Conservation (phyloP, 53 echinoderm and acorn worm genomes). For the Zoroaster sp. region DNA sequence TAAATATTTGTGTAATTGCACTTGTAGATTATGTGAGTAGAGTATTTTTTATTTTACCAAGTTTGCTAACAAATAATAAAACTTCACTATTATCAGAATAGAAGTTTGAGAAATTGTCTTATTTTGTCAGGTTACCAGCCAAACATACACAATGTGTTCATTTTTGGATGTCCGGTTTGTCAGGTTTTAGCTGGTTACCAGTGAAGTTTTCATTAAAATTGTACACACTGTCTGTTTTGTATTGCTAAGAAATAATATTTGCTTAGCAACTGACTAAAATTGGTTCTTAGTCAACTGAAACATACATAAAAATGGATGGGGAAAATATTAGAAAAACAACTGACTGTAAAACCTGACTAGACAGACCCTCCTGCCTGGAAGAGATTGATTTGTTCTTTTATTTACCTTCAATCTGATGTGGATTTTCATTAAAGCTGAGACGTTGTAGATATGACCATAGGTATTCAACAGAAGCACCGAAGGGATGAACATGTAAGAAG, state of each 20-base stretch:
- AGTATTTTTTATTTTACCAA: neutral
- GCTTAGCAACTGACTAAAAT: too few species aligned
- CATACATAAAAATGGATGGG: too few species aligned
- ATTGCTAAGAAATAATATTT: too few species aligned
- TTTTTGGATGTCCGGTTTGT: too few species aligned
- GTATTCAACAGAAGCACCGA: constrained; percentile 96
- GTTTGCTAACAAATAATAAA: neutral
- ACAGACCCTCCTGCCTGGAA: neutral
- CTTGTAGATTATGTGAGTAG: neutral
- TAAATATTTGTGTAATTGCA: too few species aligned
- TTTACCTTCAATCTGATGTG: constrained; percentile 73
- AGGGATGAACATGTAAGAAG: constrained; percentile 96
- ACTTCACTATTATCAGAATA: neutral
- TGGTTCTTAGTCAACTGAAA: too few species aligned
- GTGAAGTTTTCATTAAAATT: too few species aligned
- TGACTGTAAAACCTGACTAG: neutral
- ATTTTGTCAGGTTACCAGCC: neutral
- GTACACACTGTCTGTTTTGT: too few species aligned
- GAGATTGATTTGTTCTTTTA: neutral
- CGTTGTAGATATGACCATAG: constrained; percentile 92
- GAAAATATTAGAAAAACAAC: too few species aligned
- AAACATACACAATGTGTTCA: too few species aligned
- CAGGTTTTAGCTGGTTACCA: too few species aligned
- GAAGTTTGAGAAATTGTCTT: neutral
- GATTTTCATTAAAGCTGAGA: constrained; percentile 66